A percentile compares a stretch with the other conserved stretches of the same genome.
Conservation (phyloP, 2,797 vertebrate species). For the Clarias platycephalus region DNA sequence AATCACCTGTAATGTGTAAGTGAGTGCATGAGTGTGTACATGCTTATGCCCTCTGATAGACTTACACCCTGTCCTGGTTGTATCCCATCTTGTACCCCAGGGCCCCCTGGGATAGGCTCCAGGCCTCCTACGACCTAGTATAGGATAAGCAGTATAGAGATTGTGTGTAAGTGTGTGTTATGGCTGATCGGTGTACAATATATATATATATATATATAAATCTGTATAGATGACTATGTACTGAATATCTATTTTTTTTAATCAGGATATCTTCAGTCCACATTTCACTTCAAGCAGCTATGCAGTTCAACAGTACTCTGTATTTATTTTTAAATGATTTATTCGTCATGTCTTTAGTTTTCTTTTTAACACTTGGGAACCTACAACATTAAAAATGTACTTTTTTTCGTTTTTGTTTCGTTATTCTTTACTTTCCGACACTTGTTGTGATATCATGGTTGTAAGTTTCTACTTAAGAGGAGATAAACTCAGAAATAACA, state of each 20-base stretch:
- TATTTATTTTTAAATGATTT: conserved; percentile 62
- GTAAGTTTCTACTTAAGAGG: conserved; percentile 18
- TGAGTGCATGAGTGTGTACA: too few species aligned
- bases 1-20: too few species aligned
- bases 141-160: too few species aligned
- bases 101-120: too few species aligned
- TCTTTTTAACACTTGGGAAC: conserved; percentile 62
- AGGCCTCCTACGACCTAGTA: too few species aligned
- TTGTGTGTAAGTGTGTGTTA: too few species aligned
- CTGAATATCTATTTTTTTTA: conserved; percentile 54
- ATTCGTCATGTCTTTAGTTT: conserved; percentile 63
- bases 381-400: conserved; percentile 60
- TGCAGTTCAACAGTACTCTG: conserved; percentile 64
- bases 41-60: too few species aligned
- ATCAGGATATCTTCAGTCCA: conserved; percentile 65
- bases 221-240: conserved; percentile 45
- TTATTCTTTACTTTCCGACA: conserved; percentile 53
- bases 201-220: background rate
- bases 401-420: conserved; percentile 61
- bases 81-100: too few species aligned
- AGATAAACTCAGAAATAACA: background rate
- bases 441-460: conserved; percentile 23
- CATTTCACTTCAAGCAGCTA: conserved; percentile 71
- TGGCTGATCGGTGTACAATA: too few species aligned
- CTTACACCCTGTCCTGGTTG: too few species aligned